Evolutionary conservation across 2,113 vertebrate species (phyloP).

Genomic region (Sula dactylatra): DNA sequence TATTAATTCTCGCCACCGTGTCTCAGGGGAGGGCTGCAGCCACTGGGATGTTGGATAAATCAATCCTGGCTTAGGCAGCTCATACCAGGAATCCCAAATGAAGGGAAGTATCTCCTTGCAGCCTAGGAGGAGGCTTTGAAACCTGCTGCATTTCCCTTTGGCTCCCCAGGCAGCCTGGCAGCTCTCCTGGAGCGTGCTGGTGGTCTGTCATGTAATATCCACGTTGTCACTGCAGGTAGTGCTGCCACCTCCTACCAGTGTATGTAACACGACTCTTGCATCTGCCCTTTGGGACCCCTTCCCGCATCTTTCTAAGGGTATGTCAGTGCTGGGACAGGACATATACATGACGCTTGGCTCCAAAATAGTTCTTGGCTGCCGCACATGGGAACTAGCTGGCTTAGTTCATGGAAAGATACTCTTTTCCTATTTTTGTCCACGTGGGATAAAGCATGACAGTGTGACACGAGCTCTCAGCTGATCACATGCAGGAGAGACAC

Average conservation of each 20-base stretch:
- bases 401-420: slow-evolving; percentile 18
- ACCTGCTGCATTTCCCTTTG: background rate
- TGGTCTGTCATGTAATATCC: fast-evolving
- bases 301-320: background rate
- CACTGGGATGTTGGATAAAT: background rate
- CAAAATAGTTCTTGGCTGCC: slow-evolving; percentile 54
- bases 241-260: background rate
- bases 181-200: background rate
- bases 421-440: background rate
- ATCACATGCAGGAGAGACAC: background rate
- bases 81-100: background rate
- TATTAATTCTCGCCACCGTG: background rate
- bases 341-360: fast-evolving
- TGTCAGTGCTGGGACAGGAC: background rate
- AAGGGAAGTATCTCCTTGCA: background rate
- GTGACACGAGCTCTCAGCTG: background rate
- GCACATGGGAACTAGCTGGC: background rate
- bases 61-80: background rate
- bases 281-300: background rate
- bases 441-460: background rate
- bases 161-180: background rate
- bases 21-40: background rate
- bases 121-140: background rate
- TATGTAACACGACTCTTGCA: fast-evolving
- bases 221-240: background rate